Evolutionary conservation across 1,140 invertebrate species (phyloP), one percentile per base, ranked within the genome.

Genomic region (Nasonia vitripennis): DNA sequence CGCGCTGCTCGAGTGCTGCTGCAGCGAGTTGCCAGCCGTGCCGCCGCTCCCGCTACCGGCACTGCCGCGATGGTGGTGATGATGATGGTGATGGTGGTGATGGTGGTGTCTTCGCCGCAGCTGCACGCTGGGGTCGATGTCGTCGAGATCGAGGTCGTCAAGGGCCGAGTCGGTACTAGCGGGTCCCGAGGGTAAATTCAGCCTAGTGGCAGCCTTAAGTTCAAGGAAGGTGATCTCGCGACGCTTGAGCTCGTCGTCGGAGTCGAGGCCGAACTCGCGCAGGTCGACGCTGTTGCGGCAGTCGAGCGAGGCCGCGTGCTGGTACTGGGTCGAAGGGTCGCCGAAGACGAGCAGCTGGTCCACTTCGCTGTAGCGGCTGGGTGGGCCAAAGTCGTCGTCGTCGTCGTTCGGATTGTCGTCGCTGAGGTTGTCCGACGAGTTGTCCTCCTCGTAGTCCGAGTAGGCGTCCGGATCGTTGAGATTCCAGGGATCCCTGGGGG

Each of bases 281-380:
- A 93, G 74, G 81, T 93, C 93, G 12, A 92, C 92, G 37, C 92
- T 93, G 86, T 92, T 93, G 9, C 92, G 89, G 81, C 89, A 93
- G 77, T 93, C 93, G 77, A 92, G 75, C 9, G 92, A 92, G 1
- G 92, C 91, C 3, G 91, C 89, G 73, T 93, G 91, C 1, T 91
- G 88, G 70, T 93, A 91, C 55, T 87, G 90, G 77, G 86, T 83
- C 3, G 78, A 87, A 0, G 88, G 88, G 6, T 92, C 91, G 0
- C 89, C 90, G 77, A 91, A 92, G 0, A 91, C 87, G 73, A 88
- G 83, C 68, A 90, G 41, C 7, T 88, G 88, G 55, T 92, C 90
- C 11, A 83, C 41, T 12, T 92, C 91, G 75, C 91, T 90, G 77
- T 88, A 89, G 27, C 89, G 74, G 78, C 89, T 48, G 5, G 86